Evolutionary conservation across 2,888 invertebrate genomes (phyloP).

Genomic region (Plemyria rubiginata): DNA sequence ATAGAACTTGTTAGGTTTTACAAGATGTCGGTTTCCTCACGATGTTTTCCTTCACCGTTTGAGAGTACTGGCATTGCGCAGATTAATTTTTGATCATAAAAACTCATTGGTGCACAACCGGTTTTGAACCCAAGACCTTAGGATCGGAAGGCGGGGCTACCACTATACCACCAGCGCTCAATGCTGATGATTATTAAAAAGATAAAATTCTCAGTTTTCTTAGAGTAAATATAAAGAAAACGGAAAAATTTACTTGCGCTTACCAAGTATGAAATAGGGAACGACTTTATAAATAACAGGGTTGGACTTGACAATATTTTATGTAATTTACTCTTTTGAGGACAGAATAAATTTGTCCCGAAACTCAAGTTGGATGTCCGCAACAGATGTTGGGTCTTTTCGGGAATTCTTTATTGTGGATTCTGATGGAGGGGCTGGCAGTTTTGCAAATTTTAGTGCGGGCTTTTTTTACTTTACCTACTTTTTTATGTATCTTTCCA

Average conservation of each 20-base stretch:
- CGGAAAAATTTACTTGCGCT: background rate
- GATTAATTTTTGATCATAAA: too few relatives aligned
- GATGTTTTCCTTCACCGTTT: too few relatives aligned
- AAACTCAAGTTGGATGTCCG: constrained; percentile 45
- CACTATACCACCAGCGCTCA: too few relatives aligned
- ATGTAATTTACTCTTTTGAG: constrained; percentile 75
- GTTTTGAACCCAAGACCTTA: too few relatives aligned
- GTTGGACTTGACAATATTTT: constrained; percentile 65
- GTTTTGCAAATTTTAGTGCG: constrained; percentile 32
- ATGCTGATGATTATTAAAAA: too few relatives aligned
- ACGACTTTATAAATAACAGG: constrained; percentile 8
- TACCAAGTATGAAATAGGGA: background rate
- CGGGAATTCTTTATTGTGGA: constrained; percentile 36
- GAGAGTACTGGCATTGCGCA: too few relatives aligned
- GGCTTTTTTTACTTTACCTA: background rate
- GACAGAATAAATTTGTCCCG: constrained; percentile 72
- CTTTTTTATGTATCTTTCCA: background rate
- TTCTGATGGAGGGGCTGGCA: constrained; percentile 33
- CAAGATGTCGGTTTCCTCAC: too few relatives aligned
- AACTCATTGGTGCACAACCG: too few relatives aligned
- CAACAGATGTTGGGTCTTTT: constrained; percentile 42
- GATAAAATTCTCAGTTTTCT: too few relatives aligned
- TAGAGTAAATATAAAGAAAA: too few relatives aligned
- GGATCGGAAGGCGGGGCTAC: too few relatives aligned
- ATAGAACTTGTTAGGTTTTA: too few relatives aligned